phyloP scores from a whole-genome alignment of 2,113 vertebrate species.

The Solea solea region DNA sequence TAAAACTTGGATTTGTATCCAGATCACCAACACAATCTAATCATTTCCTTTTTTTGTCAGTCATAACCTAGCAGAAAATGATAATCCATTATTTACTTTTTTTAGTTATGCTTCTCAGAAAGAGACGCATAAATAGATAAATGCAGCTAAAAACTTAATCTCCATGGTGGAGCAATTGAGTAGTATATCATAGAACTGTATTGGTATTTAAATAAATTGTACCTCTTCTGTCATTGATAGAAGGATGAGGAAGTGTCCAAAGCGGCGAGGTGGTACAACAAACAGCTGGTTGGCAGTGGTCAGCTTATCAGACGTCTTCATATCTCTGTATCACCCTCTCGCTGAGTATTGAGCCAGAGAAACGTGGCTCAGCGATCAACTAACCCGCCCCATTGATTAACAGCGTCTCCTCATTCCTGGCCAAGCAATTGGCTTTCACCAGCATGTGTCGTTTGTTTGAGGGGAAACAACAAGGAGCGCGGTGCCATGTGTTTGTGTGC shows the following conservation, averaged over 20 bases:
- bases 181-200: too few relatives aligned
- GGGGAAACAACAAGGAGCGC: conserved; percentile 35
- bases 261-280: conserved; percentile 40
- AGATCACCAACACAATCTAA: too few relatives aligned
- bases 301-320: conserved; percentile 53
- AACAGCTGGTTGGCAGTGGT: conserved; percentile 46
- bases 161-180: too few relatives aligned
- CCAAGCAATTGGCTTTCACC: conserved; percentile 43
- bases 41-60: too few relatives aligned
- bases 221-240: neutral
- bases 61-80: too few relatives aligned
- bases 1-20: too few relatives aligned
- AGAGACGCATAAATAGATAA: too few relatives aligned
- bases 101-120: too few relatives aligned
- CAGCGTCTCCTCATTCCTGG: conserved; percentile 50
- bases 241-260: conserved; percentile 21
- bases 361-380: conserved; percentile 58
- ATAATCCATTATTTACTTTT: too few relatives aligned
- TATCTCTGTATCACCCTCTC: conserved; percentile 49
- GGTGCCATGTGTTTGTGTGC: conserved; percentile 58
- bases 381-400: conserved; percentile 65
- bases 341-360: conserved; percentile 41
- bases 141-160: too few relatives aligned
- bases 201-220: too few relatives aligned
- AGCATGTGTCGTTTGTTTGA: conserved; percentile 63